Conservation (phyloP, 2,797 vertebrate genomes). For the Accipiter superciliosus region DNA sequence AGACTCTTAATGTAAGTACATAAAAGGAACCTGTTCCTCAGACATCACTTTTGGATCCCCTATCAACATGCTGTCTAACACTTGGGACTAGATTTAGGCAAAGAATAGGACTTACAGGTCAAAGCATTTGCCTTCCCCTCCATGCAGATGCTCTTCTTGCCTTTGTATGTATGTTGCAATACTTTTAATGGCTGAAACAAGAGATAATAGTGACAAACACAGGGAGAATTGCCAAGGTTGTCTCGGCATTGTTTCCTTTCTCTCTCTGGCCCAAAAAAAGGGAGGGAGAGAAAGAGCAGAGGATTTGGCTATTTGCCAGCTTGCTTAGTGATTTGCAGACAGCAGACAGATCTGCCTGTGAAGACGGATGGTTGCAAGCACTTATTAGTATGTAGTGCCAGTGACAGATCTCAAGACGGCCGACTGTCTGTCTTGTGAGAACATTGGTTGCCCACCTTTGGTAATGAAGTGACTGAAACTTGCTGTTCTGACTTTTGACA, state of each 20-base stretch:
- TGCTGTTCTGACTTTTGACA: not conserved
- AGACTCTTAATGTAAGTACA: fast-evolving
- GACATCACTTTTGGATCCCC: not conserved
- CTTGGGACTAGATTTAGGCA: not conserved
- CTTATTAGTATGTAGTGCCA: not conserved
- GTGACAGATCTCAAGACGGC: not conserved
- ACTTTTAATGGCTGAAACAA: not conserved
- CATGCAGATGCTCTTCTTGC: not conserved
- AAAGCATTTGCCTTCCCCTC: not conserved
- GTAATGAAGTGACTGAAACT: not conserved
- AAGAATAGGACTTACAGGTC: not conserved
- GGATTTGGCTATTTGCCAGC: not conserved
- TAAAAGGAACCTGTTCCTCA: not conserved
- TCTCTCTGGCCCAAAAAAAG: not conserved
- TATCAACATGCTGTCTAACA: fast-evolving
- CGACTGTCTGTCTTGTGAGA: not conserved
- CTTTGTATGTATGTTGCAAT: fast-evolving
- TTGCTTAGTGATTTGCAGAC: not conserved
- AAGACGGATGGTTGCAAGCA: not conserved
- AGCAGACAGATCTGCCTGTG: not conserved
- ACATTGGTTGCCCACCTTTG: not conserved
- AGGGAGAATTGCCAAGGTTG: not conserved
- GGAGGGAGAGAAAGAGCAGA: not conserved
- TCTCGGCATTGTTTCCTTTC: not conserved
- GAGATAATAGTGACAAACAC: not conserved